Evolutionary conservation across 1,140 invertebrate species (phyloP), one percentile per base, ranked within the genome.

Genomic region (Watersipora subatra): DNA sequence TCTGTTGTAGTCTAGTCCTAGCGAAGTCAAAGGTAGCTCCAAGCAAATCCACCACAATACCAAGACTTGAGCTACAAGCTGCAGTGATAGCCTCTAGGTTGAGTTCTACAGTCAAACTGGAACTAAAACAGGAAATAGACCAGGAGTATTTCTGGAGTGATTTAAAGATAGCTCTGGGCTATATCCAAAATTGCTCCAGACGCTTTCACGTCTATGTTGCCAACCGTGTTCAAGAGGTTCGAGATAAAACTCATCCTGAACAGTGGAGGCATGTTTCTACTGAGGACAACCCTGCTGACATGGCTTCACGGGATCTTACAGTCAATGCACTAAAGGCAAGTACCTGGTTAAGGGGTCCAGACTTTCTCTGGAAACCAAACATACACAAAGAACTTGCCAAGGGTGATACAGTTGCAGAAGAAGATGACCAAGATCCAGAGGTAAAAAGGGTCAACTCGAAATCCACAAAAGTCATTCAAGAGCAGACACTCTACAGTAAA

Each of bases 71-170:
- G 29, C 30, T 64, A 2, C 59, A 57, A 34, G 59, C 67, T 34
- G 67, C 64, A 2, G 61, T 68, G 15, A 28, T 68, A 2, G 61
- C 67, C 3, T 29, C 59, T n/a, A 64, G 66, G 25, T 34, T 63
- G 15, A 29, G 34, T 2, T 20, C 61, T 46, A 56, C 17, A 27
- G 19, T 66, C 3, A 7, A 1, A 15, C 25, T 59, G n/a, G 46
- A 66, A 19, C n/a, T 66, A 0, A 17, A 26, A 19, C 20, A 46
- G 1, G 17, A 20, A 25, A 0, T 61, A 17, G 56, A 68, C 25
- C 24, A 12, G 2, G 34, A 62, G 0, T 3, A 46, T 17, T 68
- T 57, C 28, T 66, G 27, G 20, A 66, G 0, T 28, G 67, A 68
- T 29, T 62, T 55, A 57, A 3, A 46, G 20, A 63, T 68, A 34